A percentile compares a stretch with the other conserved stretches of the same genome.
These are phyloP conservation scores for Xanthia icteritia DNA, from an alignment of 2,888 invertebrate genomes.

Conservation along the genomic window DNA sequence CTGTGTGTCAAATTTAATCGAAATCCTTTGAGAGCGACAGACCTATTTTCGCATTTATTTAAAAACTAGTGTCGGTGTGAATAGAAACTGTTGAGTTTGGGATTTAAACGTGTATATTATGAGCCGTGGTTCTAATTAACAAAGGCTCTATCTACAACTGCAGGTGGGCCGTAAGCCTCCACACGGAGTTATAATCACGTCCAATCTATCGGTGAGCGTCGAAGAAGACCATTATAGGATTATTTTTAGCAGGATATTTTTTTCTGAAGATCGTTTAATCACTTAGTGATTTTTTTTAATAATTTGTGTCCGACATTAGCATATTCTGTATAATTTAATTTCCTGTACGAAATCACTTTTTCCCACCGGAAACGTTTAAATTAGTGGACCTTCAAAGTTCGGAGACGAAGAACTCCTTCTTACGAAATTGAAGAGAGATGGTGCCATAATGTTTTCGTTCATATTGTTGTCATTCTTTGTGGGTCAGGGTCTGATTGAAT, in stretches of 20 bases:
- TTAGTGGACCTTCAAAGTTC: constrained; percentile 52
- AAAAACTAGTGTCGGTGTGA: not conserved
- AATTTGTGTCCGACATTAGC: not conserved
- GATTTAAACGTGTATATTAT: not conserved
- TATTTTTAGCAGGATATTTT: not conserved
- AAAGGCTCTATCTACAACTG: not conserved
- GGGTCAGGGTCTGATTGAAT: constrained; percentile 52
- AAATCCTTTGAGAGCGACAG: not conserved
- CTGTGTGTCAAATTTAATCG: not conserved
- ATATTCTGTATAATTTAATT: constrained; percentile 40
- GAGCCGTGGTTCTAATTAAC: not conserved
- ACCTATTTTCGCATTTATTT: not conserved
- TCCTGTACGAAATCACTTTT: constrained; percentile 49
- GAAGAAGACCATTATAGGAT: not conserved
- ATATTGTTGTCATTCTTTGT: constrained; percentile 33
- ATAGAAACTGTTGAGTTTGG: not conserved
- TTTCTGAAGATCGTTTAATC: not conserved
- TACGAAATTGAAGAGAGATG: constrained; percentile 42
- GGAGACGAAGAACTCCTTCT: constrained; percentile 18
- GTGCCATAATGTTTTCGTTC: constrained; percentile 38
- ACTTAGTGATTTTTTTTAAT: not conserved
- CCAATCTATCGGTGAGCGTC: not conserved
- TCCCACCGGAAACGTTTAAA: constrained; percentile 35
- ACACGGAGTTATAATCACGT: constrained; percentile 24
- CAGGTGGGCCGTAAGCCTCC: constrained; percentile 7